Base-by-base conservation (phyloP, 2,797 vertebrate species). In the Austrolebias charrua region DNA sequence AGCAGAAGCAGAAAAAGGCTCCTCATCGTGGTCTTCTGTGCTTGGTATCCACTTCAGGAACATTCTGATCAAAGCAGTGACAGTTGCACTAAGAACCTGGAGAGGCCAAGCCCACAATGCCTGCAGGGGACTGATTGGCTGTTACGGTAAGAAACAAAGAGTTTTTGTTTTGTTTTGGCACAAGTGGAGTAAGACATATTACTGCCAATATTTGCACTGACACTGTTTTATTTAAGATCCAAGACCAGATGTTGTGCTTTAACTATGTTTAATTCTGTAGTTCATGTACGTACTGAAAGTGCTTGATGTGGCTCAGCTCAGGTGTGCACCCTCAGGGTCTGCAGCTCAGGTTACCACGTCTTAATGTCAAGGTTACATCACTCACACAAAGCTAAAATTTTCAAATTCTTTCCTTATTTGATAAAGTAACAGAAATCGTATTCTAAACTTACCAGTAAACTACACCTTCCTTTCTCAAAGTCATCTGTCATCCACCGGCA, bases 91-190 rank as follows among this genome's bases (percentile, higher is more conserved):
- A 53, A 15, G 4, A 35, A 19, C 4, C 11, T 0, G 11, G 1
- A 6, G 16, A 56, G 52, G 73, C 78, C 82, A 57, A 29, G 66
- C 85, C 87, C 83, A 86, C 78, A 78, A 38, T 18, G 48, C 69
- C 76, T 68, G 47, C 60, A 78, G 79, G 80, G 47, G 69, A 44
- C 42, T 46, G 62, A 66, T 70, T 64, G 66, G 44, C 55, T 65
- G 57, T 59, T 35, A 46, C 9, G 40, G 12, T 24, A 51, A 29
- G 11, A 3, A 20, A 81, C 67, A 63, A 61, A 73, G 35, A 5
- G 2, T 1, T 1, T 24, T 12, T 31, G n/a, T 43, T 43, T 20
- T 83, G 29, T 74, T 55, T 12, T 13, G 24, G 2, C 0, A 0
- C 1, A 14, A 56, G 13, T 11, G 47, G 5, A 38, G 5, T 60